A percentile compares a stretch with the other conserved stretches of the same genome.
phyloP scores from a whole-genome alignment of 2,113 vertebrate genomes.

The Paratilapia polleni region DNA sequence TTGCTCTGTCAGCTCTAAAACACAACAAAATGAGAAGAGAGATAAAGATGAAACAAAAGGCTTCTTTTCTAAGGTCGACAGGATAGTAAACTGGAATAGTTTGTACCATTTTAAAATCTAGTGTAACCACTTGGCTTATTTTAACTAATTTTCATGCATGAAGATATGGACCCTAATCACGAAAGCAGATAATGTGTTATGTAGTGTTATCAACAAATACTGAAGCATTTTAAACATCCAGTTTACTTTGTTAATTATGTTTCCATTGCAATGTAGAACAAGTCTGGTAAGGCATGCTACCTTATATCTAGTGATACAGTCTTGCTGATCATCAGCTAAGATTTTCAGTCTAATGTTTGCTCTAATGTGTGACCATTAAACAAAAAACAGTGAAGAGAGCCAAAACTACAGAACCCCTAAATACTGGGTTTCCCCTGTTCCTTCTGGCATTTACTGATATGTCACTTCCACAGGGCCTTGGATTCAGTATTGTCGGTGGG shows the following conservation, averaged over 20 bases:
- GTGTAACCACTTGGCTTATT: too few species aligned
- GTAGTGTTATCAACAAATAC: neutral
- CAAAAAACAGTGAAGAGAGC: neutral
- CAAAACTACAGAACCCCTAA: neutral
- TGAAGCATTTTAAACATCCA: neutral
- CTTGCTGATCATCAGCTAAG: too few species aligned
- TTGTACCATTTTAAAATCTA: too few species aligned
- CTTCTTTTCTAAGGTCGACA: too few species aligned
- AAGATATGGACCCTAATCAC: too few species aligned
- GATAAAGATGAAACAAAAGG: too few species aligned
- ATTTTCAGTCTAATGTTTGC: neutral
- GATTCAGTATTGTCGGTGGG: slow-evolving; percentile 97
- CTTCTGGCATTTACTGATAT: neutral
- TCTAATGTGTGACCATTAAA: neutral
- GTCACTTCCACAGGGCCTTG: slow-evolving; percentile 84
- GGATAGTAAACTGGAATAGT: too few species aligned
- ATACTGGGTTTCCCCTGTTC: neutral
- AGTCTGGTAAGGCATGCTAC: neutral
- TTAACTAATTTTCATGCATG: too few species aligned
- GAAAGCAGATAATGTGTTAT: too few species aligned
- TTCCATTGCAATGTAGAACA: neutral
- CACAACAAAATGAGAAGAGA: too few species aligned
- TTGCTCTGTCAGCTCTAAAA: too few species aligned
- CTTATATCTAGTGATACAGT: neutral
- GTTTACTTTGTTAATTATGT: neutral